Evolutionary conservation across 2,888 invertebrate species (phyloP), one percentile per base, ranked within the genome.

Genomic region (Hypomecis punctinalis): DNA sequence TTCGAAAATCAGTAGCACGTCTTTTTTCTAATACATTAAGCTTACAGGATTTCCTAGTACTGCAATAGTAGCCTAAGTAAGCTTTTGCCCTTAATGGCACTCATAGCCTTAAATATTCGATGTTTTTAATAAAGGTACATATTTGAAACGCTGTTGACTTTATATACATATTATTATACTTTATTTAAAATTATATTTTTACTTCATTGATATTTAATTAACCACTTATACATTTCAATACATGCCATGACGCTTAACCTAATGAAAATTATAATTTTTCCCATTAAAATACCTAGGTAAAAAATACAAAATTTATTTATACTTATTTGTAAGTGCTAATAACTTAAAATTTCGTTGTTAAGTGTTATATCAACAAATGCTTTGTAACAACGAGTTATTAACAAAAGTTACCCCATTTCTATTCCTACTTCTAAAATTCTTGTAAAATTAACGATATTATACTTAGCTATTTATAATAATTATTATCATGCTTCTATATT

Each of bases 31-130:
- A 23, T 23, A 3, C 23, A 23, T 23, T 23, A 2, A n/a, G 23
- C 23, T 23, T 23, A 23, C 23, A 23, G 1, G 23, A 2, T 23
- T 23, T 23, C 23, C 1, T 23, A 23, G 3, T 37, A 10, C 11
- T 23, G 7, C 45, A 55, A 47, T 33, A 47, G 47, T 40, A 40
- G 33, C 46, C 46, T 8, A 33, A 40, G n/a, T 33, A 3, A 33
- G 13, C 39, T 39, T n/a, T 56, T 47, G 54, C n/a, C 46, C 37
- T 62, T 51, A 88, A 92, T 92, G 91, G 91, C 91, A 92, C 91
- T 88, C 86, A 85, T 87, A 90, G 91, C 91, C 91, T 91, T 88
- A 78, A 85, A 84, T 89, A 89, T 87, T 62, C 80, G 77, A 76
- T 74, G 71, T 68, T 62, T 67, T 42, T 36, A 47, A 45, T 49